Percentiles rank a stretch among this genome's conserved stretches.
Conservation (phyloP, 2,113 vertebrate species). For the Sander vitreus region DNA sequence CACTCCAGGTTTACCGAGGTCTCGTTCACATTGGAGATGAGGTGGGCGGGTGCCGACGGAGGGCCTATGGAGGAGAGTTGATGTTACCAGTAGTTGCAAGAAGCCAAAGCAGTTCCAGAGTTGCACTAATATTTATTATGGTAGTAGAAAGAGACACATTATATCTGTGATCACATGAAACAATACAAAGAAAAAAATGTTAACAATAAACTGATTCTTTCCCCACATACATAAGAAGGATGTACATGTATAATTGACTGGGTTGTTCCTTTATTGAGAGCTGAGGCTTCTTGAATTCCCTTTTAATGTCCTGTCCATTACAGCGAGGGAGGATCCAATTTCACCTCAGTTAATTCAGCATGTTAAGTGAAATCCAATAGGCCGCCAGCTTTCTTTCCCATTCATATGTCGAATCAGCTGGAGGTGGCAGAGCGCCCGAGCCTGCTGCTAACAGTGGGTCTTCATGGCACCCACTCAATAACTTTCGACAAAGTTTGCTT, state of each 20-base stretch:
- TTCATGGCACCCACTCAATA: slow-evolving; percentile 58
- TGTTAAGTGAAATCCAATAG: slow-evolving; percentile 72
- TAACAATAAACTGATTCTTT: slow-evolving; percentile 22
- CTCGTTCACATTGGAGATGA: slow-evolving; percentile 99
- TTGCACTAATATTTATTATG: not conserved
- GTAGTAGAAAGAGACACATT: not conserved
- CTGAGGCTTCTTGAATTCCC: slow-evolving; percentile 53
- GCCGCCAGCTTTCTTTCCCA: slow-evolving; percentile 57
- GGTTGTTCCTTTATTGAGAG: slow-evolving; percentile 38
- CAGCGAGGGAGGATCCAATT: slow-evolving; percentile 62
- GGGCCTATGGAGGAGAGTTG: slow-evolving; percentile 84
- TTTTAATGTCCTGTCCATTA: slow-evolving; percentile 70
- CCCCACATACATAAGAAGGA: slow-evolving; percentile 16
- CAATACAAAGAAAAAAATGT: not conserved
- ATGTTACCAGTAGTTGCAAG: not conserved
- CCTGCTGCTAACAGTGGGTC: slow-evolving; percentile 47
- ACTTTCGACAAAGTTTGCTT: slow-evolving; percentile 66
- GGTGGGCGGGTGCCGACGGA: slow-evolving; percentile 92
- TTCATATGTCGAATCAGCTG: slow-evolving; percentile 58
- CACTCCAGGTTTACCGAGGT: slow-evolving; percentile 98
- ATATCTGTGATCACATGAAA: not conserved
- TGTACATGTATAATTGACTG: slow-evolving; percentile 52
- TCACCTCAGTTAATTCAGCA: slow-evolving; percentile 66
- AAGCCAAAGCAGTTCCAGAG: not conserved
- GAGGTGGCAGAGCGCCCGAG: slow-evolving; percentile 40